Conservation (phyloP, 2,113 vertebrate species). For the Petrocephalus microphthalmus region DNA sequence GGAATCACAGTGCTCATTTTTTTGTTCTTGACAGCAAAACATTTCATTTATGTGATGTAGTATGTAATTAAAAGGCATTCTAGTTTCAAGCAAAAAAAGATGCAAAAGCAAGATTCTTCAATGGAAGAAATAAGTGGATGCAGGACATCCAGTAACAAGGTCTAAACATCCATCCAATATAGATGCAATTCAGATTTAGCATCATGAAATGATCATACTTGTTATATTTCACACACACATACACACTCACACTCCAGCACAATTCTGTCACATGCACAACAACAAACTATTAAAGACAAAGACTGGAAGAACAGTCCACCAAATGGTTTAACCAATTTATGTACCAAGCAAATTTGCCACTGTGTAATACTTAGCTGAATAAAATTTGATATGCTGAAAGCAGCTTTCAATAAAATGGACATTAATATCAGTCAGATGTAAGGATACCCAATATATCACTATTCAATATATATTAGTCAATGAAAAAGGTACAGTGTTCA, state of each 20-base stretch:
- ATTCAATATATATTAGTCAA: neutral
- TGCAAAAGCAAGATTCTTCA: neutral
- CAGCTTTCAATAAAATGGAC: neutral
- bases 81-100: neutral
- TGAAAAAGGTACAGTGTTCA: too few species aligned
- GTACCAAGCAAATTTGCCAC: neutral
- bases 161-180: neutral
- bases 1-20: neutral
- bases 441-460: too few species aligned
- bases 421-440: neutral
- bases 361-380: neutral
- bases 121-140: neutral
- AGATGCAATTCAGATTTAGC: neutral
- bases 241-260: neutral
- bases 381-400: neutral
- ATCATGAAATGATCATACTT: neutral
- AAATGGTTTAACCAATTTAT: neutral
- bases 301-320: neutral
- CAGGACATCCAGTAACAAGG: neutral
- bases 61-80: neutral
- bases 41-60: neutral
- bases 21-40: neutral
- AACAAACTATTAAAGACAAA: neutral
- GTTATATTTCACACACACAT: neutral
- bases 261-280: neutral